Conservation (phyloP, 2,797 vertebrate species). For the Calcarius lapponicus region DNA sequence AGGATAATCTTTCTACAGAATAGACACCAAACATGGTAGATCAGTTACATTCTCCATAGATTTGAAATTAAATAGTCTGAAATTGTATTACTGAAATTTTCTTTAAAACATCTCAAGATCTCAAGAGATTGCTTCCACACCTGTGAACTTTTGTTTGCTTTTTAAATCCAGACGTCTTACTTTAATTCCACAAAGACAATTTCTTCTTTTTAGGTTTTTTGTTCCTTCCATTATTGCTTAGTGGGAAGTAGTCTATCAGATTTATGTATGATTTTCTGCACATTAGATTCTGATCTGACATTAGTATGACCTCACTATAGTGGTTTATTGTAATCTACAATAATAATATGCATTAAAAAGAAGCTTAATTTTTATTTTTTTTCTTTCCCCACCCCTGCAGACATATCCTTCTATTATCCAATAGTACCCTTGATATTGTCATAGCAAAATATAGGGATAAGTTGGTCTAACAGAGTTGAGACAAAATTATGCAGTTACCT, state of each 20-base stretch:
- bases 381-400: accelerated
- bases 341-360: background rate
- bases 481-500: background rate
- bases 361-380: background rate
- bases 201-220: background rate
- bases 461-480: background rate
- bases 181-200: background rate
- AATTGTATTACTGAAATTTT: background rate
- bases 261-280: background rate
- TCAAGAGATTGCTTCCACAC: background rate
- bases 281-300: background rate
- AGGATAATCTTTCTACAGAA: background rate
- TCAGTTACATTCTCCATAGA: background rate
- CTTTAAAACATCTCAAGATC: background rate
- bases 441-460: background rate
- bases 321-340: background rate
- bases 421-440: background rate
- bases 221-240: background rate
- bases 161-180: background rate
- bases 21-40: background rate
- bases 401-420: background rate
- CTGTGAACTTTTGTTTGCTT: background rate
- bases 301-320: background rate
- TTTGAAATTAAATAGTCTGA: background rate
- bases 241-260: background rate